A percentile compares a stretch with the other conserved stretches of the same genome.
Evolutionary conservation across 1,140 invertebrate genomes (phyloP).

Genomic region (Globodera ellingtonae): DNA sequence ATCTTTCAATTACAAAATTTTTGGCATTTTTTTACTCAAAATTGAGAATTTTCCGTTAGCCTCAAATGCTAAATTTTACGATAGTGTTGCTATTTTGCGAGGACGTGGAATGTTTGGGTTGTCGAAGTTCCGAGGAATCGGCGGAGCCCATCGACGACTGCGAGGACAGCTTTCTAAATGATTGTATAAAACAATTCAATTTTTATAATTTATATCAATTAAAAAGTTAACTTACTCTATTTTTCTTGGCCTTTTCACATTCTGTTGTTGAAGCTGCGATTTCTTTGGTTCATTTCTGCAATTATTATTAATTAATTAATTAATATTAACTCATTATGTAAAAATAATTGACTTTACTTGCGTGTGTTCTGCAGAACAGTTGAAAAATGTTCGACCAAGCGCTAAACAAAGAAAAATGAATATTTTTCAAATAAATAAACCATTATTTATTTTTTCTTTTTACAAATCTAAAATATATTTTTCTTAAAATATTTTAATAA

Average conservation of each 20-base stretch:
- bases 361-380: slow-evolving; percentile 22
- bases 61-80: too few species aligned
- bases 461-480: not conserved
- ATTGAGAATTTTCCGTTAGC: not conserved
- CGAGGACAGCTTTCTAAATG: slow-evolving; percentile 16
- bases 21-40: not conserved
- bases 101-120: slow-evolving; percentile 1
- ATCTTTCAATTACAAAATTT: not conserved
- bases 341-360: not conserved
- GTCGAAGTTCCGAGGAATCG: slow-evolving; percentile 5
- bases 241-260: slow-evolving; percentile 2
- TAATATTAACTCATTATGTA: not conserved
- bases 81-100: not conserved
- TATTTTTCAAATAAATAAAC: not conserved
- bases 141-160: slow-evolving; percentile 25
- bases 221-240: slow-evolving; percentile 6
- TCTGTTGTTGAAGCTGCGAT: slow-evolving; percentile 6
- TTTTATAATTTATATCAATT: not conserved
- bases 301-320: not conserved
- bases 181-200: not conserved
- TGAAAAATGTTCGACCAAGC: slow-evolving; percentile 31
- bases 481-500: not conserved
- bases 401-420: not conserved
- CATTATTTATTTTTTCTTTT: not conserved
- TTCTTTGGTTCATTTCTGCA: not conserved